Evolutionary conservation across 2,113 vertebrate genomes (phyloP).

Genomic region (Zapornia atra): DNA sequence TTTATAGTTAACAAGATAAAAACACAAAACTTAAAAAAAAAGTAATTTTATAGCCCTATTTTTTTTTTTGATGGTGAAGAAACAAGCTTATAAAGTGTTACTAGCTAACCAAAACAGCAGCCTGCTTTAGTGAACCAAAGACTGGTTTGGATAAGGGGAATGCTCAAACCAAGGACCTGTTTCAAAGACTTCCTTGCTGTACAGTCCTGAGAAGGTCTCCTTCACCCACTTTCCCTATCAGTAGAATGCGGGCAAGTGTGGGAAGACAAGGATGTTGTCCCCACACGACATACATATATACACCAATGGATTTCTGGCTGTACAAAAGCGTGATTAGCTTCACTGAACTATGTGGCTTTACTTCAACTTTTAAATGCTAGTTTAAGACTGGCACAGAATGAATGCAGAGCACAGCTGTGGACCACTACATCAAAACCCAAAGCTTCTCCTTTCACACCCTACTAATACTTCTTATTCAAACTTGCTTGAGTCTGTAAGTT

Average conservation of each 20-base stretch:
- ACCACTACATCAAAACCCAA: neutral
- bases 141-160: neutral
- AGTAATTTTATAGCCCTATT: neutral
- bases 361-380: neutral
- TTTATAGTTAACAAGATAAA: neutral
- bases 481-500: neutral
- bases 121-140: neutral
- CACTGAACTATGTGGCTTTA: neutral
- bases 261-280: neutral
- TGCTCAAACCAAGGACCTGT: neutral
- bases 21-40: neutral
- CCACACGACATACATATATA: rapidly evolving
- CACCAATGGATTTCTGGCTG: neutral
- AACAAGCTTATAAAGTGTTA: neutral
- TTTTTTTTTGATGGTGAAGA: neutral
- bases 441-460: neutral
- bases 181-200: neutral
- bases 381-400: neutral
- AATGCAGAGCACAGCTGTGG: rapidly evolving
- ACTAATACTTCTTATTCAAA: neutral
- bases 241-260: neutral
- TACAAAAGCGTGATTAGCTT: neutral
- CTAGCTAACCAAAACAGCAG: neutral
- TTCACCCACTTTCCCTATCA: neutral
- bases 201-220: rapidly evolving